Base-by-base conservation (phyloP, 1,140 invertebrate genomes). In the Hypsibius dujardini region DNA sequence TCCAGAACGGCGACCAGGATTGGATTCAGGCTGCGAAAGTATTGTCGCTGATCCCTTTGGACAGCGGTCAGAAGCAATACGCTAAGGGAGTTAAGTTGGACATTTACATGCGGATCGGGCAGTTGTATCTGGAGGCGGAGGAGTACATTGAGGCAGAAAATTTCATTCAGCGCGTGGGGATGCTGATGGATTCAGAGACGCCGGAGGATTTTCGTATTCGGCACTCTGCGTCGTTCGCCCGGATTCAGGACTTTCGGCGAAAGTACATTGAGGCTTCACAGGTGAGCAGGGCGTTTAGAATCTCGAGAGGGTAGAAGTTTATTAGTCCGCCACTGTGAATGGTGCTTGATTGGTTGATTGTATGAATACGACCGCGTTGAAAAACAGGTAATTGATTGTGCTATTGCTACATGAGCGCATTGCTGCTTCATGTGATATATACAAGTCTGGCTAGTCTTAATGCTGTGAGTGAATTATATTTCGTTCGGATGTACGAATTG, bases 31-130 rank as follows among this genome's bases (percentile, higher is more conserved):
- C 62, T 7, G 62, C 62, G 3, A 12, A 45, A 7, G 62, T 67
- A 7, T 42, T 67, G 62, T 67, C 62, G 42, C 62, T 15, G 62
- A 67, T 67, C 42, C 62, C 62, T 3, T 42, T 67, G 62, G 62
- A 67, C 12, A 67, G 62, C 62, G 62, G 62, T 7, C 62, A 67
- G 62, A 67, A 67, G 42, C 62, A 67, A 42, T 67, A 67, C 45
- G 42, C 12, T 42, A 67, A 67, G 42, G 62, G 45, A 7, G 45
- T 7, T 3, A 67, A 67, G 62, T 7, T 15, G 62, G 62, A 67
- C 12, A 15, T 67, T 3, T 15, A 67, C 45, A 15, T 67, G 42
- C 12, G 45, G 42, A 67, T 67, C 45, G 62, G 62, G 12, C 62
- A 42, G 12, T 45, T 67, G 62, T 67, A 15, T 42, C 62, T 67